phyloP scores from a whole-genome alignment of 2,888 invertebrate genomes.

The Acanthococcus lagerstroemiae region DNA sequence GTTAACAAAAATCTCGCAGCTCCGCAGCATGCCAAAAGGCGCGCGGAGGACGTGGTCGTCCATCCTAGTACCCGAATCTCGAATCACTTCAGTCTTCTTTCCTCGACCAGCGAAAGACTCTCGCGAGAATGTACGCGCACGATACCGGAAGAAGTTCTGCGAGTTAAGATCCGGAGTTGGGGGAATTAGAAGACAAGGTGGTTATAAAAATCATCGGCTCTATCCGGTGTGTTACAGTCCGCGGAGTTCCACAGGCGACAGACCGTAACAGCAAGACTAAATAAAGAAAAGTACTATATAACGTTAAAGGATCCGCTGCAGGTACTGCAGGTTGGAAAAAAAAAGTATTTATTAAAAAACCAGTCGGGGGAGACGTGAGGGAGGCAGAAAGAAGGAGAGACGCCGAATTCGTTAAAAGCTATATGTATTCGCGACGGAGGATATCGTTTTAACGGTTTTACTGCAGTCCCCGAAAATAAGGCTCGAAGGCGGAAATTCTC shows the following conservation, averaged over 20 bases:
- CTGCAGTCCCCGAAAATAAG: not conserved
- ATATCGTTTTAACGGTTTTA: constrained; percentile 24
- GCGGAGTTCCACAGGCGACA: constrained; percentile 37
- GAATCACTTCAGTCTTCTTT: no score
- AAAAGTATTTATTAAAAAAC: not conserved
- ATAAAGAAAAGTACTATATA: constrained; percentile 29
- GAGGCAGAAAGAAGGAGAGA: not conserved
- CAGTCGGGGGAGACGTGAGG: not conserved
- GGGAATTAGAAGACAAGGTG: no score
- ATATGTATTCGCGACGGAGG: constrained; percentile 10
- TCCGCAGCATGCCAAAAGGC: no score
- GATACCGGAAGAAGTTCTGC: no score
- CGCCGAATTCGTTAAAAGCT: constrained; percentile 11
- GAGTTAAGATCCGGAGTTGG: no score
- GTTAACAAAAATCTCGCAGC: no score
- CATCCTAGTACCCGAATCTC: no score
- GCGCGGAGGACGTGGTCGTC: no score
- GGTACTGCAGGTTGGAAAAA: not conserved
- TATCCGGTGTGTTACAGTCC: constrained; percentile 39
- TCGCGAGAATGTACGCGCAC: no score
- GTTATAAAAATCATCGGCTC: constrained; percentile 40
- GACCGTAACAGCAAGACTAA: constrained; percentile 36
- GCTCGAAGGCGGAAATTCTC: not conserved
- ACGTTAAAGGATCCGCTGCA: no score
- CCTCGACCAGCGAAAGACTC: no score